phyloP scores from a whole-genome alignment of 2,888 invertebrate genomes.

The Zhuqinia jingwanae region DNA sequence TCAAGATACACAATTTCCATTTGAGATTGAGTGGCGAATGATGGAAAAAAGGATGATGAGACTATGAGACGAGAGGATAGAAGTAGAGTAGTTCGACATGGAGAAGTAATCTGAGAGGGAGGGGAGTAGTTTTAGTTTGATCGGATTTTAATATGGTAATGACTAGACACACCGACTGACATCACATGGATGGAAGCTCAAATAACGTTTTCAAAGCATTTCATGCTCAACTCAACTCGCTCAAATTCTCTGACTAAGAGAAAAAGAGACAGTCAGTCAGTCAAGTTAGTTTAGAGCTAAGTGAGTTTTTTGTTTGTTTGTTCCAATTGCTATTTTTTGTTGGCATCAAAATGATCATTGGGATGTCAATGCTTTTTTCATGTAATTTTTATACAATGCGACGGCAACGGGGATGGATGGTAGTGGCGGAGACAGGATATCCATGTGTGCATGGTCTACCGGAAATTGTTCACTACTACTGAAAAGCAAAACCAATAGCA shows the following conservation, averaged over 20 bases:
- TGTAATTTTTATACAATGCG: conserved; percentile 22
- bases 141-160: conserved; percentile 68
- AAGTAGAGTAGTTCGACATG: conserved; percentile 18
- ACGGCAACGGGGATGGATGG: neutral
- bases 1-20: conserved; percentile 11
- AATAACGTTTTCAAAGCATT: conserved; percentile 6
- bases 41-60: neutral
- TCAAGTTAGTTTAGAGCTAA: neutral
- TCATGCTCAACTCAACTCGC: neutral
- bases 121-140: conserved; percentile 45
- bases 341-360: conserved; percentile 19
- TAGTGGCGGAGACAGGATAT: conserved; percentile 20
- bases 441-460: conserved; percentile 15
- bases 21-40: conserved; percentile 20
- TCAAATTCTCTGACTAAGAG: neutral
- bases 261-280: neutral
- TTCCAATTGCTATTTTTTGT: conserved; percentile 13
- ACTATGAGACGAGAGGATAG: conserved; percentile 8
- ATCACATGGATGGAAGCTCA: neutral
- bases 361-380: conserved; percentile 38
- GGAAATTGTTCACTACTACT: conserved; percentile 32
- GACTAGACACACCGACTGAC: conserved; percentile 15
- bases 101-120: conserved; percentile 38
- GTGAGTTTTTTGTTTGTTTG: conserved; percentile 4
- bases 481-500: neutral